A percentile compares a stretch with the other conserved stretches of the same genome.
These are phyloP conservation scores for Myotis daubentonii DNA, from an alignment of 2,797 vertebrate genomes.

Conservation along the genomic window DNA sequence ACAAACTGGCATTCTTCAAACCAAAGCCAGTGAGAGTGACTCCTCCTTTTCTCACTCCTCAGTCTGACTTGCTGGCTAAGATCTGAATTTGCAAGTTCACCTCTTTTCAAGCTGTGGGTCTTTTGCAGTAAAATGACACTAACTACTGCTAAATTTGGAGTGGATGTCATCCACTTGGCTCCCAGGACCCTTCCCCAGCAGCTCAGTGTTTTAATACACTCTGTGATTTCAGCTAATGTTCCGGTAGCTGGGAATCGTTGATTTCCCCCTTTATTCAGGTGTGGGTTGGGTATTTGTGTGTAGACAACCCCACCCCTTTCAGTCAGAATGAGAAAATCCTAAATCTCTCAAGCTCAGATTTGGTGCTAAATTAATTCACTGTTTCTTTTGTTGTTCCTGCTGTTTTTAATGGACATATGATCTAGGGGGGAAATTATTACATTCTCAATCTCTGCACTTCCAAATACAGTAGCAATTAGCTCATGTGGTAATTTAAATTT, in stretches of 20 bases:
- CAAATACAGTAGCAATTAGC: background rate
- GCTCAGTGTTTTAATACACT: too few relatives aligned
- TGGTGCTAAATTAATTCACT: background rate
- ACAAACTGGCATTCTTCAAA: background rate
- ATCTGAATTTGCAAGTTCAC: background rate
- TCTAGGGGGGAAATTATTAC: background rate
- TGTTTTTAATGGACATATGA: background rate
- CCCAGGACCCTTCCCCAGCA: background rate
- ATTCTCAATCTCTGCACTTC: background rate
- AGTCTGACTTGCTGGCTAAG: background rate
- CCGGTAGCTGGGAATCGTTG: background rate
- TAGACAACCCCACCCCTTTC: background rate
- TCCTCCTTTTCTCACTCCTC: background rate
- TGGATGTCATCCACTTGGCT: background rate
- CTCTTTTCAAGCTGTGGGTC: background rate
- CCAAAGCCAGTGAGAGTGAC: background rate
- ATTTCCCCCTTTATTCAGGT: background rate
- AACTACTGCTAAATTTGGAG: background rate
- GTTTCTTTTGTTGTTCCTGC: background rate
- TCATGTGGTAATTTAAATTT: background rate
- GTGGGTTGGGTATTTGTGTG: background rate
- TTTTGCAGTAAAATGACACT: background rate
- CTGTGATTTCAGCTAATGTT: background rate
- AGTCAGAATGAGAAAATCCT: background rate
- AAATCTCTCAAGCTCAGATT: background rate